These are phyloP conservation scores for Sebastes oblongus DNA, from an alignment of 2,797 vertebrate genomes.

Conservation along the genomic window DNA sequence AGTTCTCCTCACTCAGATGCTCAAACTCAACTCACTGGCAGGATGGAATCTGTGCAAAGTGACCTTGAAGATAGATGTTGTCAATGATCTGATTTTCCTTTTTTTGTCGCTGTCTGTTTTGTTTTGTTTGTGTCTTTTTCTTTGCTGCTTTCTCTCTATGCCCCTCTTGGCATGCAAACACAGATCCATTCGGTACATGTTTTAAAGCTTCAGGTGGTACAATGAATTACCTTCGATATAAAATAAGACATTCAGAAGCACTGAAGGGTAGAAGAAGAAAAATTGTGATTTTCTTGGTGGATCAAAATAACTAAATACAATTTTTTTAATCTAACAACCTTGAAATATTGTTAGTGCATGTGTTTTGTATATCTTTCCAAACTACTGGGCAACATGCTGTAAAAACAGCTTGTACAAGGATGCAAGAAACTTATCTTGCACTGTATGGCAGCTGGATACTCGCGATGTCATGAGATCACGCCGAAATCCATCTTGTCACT, in stretches of 20 bases:
- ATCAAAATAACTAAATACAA: background rate
- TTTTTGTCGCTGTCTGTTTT: background rate
- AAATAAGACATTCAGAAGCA: background rate
- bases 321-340: background rate
- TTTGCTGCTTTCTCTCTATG: background rate
- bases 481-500: too few relatives aligned
- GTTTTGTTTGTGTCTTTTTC: background rate
- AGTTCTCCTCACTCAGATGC: slow-evolving; percentile 49
- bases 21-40: slow-evolving; percentile 39
- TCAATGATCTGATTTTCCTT: slow-evolving; percentile 32
- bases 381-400: background rate
- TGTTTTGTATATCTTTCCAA: background rate
- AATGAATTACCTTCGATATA: background rate
- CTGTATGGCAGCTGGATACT: too few relatives aligned
- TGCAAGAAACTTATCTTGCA: background rate
- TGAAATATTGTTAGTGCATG: background rate
- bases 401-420: background rate
- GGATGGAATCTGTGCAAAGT: slow-evolving; percentile 45
- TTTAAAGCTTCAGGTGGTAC: background rate
- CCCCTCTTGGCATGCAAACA: background rate
- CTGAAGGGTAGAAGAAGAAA: background rate
- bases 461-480: too few relatives aligned
- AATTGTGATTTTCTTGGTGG: background rate
- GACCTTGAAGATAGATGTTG: slow-evolving; percentile 60
- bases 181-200: background rate